phyloP scores from a whole-genome alignment of 2,888 invertebrate genomes.

The Desoria tigrina region DNA sequence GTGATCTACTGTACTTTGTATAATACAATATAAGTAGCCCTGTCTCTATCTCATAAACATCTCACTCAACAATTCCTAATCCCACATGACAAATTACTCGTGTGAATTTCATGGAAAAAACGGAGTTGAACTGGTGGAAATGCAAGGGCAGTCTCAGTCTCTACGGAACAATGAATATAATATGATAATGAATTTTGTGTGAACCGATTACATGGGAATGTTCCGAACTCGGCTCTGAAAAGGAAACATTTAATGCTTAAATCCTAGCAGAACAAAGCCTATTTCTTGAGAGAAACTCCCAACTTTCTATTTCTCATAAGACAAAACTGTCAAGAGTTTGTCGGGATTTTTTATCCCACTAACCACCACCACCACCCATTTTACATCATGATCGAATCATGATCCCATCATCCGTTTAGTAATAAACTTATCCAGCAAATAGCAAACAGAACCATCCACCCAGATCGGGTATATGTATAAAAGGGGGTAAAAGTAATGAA shows the following conservation, averaged over 20 bases:
- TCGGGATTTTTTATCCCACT: neutral
- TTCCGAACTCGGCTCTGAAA: neutral
- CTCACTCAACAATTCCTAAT: slow-evolving; percentile 8
- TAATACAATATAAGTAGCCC: neutral
- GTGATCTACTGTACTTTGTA: neutral
- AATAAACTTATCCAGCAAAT: no score
- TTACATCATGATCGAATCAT: no score
- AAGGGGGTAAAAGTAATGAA: no score
- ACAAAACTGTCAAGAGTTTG: neutral
- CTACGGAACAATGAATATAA: neutral
- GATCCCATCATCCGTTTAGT: no score
- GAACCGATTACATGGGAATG: slow-evolving; percentile 10
- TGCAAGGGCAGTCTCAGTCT: neutral
- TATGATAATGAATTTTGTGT: slow-evolving; percentile 1
- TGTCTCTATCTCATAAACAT: slow-evolving; percentile 5
- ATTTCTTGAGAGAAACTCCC: slow-evolving; percentile 14
- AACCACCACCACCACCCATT: no score
- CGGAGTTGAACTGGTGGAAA: neutral
- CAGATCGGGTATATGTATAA: no score
- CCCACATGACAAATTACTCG: slow-evolving; percentile 8
- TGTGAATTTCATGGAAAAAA: neutral
- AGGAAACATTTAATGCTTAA: slow-evolving; percentile 4
- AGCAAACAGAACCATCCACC: no score
- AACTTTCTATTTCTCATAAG: slow-evolving; percentile 12
- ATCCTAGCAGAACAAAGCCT: slow-evolving; percentile 10